Conservation (phyloP, 2,797 vertebrate species). For the Gobionotothen gibberifrons region DNA sequence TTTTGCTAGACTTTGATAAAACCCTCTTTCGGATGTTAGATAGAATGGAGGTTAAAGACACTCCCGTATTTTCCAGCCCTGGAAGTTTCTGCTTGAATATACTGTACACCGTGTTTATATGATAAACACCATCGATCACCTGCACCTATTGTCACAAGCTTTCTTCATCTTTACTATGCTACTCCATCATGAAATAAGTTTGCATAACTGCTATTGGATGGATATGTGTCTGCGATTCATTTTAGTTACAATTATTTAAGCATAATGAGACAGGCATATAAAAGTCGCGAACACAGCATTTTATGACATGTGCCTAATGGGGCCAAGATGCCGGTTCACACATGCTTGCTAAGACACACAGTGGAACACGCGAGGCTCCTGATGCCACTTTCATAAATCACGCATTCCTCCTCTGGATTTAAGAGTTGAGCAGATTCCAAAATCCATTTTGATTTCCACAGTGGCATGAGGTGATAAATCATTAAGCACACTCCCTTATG, state of each 20-base stretch:
- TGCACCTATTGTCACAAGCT: background rate
- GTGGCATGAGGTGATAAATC: slow-evolving; percentile 76
- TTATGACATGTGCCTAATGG: slow-evolving; percentile 68
- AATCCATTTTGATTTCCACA: slow-evolving; percentile 81
- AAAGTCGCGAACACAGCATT: slow-evolving; percentile 38
- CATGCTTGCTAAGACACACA: slow-evolving; percentile 58
- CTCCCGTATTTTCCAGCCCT: no score
- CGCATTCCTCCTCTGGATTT: slow-evolving; percentile 71
- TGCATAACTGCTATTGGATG: slow-evolving; percentile 16
- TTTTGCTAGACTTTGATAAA: no score
- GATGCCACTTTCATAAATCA: slow-evolving; percentile 79
- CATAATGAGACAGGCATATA: slow-evolving; percentile 41
- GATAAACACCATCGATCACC: slow-evolving; percentile 2
- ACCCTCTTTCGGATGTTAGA: no score
- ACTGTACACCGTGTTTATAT: background rate
- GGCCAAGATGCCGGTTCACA: slow-evolving; percentile 69
- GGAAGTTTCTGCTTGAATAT: no score
- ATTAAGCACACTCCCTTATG: slow-evolving; percentile 70
- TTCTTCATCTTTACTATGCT: slow-evolving; percentile 13
- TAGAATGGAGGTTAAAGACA: no score
- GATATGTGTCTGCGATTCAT: slow-evolving; percentile 35
- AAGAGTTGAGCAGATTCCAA: slow-evolving; percentile 76
- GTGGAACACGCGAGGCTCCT: slow-evolving; percentile 46
- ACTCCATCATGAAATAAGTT: slow-evolving; percentile 1
- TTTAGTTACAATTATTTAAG: slow-evolving; percentile 44